These are phyloP conservation scores for Microtus oregoni DNA, from an alignment of 2,113 vertebrate species.

Conservation along the genomic window DNA sequence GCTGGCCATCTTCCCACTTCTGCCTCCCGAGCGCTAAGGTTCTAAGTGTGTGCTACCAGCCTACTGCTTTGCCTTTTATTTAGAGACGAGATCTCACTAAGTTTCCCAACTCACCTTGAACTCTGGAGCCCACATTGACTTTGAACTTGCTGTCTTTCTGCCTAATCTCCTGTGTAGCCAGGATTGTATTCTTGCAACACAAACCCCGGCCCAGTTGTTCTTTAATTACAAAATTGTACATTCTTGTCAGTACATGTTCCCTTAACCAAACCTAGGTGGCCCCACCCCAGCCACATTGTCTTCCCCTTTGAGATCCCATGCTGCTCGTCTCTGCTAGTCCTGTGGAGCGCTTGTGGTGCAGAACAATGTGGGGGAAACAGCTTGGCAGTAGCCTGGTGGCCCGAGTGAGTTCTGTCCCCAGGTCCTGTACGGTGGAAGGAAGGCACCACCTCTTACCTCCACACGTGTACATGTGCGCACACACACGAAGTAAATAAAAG, in stretches of 20 bases:
- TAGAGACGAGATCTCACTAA: neutral
- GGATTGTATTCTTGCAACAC: neutral
- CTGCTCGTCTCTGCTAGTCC: neutral
- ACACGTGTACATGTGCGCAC: neutral
- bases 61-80: neutral
- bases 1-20: neutral
- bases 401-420: neutral
- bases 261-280: neutral
- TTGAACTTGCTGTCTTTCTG: neutral
- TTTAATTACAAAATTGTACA: neutral
- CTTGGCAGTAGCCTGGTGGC: neutral
- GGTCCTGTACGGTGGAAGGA: neutral
- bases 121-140: neutral
- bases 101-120: neutral
- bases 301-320: neutral
- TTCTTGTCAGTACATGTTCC: neutral
- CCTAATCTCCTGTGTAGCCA: neutral
- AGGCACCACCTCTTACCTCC: too few relatives aligned
- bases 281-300: neutral
- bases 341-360: constrained; percentile 5
- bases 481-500: neutral
- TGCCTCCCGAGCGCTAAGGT: neutral
- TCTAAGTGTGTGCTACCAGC: too few relatives aligned
- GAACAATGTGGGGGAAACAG: neutral
- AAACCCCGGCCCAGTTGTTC: neutral